Percentiles rank a stretch among this genome's conserved stretches.
These are phyloP conservation scores for Epizoanthus stellaris DNA, from an alignment of 92 coral and sea anemone genomes.

Conservation along the genomic window DNA sequence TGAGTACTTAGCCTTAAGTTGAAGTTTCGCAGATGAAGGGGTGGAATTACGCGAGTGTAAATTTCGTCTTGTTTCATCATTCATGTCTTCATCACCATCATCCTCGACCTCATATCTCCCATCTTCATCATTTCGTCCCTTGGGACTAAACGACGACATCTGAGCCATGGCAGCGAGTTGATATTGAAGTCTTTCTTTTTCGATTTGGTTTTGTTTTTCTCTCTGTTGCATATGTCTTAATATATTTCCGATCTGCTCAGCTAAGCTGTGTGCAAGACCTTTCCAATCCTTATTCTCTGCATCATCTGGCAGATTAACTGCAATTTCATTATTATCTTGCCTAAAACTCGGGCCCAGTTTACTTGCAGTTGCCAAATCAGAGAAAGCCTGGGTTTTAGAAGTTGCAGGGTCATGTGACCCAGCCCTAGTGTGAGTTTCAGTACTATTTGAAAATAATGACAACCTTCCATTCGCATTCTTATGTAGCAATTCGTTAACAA, in stretches of 20 bases:
- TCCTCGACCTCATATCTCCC: constrained; percentile 17
- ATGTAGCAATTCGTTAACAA: no score
- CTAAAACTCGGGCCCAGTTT: neutral
- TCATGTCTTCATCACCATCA: neutral
- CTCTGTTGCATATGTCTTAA: constrained; percentile 62
- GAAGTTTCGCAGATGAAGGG: neutral
- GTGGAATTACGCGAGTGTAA: neutral
- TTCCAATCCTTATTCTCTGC: constrained; percentile 55
- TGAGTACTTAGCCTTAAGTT: neutral
- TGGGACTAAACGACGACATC: constrained; percentile 19
- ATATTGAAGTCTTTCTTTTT: constrained; percentile 47
- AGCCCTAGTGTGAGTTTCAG: neutral
- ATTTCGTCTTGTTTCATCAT: constrained; percentile 19
- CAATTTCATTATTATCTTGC: neutral
- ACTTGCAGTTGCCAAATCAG: neutral
- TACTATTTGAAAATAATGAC: neutral
- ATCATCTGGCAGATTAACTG: neutral
- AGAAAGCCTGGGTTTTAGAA: neutral
- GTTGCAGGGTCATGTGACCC: neutral
- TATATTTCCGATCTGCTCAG: constrained; percentile 45
- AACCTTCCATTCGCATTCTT: neutral
- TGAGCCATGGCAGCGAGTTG: constrained; percentile 43
- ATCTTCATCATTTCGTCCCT: constrained; percentile 46
- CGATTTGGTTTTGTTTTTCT: constrained; percentile 50
- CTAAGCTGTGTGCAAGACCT: constrained; percentile 56